phyloP scores from a whole-genome alignment of 1,140 invertebrate genomes.

The Dolichoris vasculosae region DNA sequence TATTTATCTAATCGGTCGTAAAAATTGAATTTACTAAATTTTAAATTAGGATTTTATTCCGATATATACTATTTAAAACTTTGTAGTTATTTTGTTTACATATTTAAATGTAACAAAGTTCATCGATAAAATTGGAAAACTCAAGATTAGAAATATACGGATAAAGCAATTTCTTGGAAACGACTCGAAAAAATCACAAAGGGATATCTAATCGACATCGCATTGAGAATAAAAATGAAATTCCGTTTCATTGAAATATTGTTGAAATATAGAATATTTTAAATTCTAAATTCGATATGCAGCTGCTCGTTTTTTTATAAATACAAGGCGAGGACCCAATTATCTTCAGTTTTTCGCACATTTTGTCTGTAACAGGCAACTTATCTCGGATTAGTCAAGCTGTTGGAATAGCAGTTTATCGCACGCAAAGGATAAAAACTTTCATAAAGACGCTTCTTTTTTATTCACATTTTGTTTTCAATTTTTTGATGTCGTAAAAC shows the following conservation, averaged over 20 bases:
- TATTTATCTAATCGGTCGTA: no score
- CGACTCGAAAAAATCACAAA: neutral
- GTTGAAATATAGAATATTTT: neutral
- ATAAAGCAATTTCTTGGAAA: neutral
- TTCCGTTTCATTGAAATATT: neutral
- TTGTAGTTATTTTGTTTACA: no score
- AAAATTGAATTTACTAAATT: no score
- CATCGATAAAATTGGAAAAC: neutral
- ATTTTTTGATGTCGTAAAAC: constrained; percentile 6
- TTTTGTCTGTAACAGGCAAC: constrained; percentile 54
- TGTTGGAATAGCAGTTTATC: constrained; percentile 40
- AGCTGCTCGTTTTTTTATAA: neutral
- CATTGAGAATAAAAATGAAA: neutral
- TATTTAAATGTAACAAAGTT: neutral
- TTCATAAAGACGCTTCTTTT: neutral
- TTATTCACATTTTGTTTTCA: constrained; percentile 31
- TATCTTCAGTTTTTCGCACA: neutral
- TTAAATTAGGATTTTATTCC: no score
- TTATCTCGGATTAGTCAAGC: constrained; percentile 62
- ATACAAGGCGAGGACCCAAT: neutral
- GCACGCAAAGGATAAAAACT: constrained; percentile 49
- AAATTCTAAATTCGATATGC: neutral
- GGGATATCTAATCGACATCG: neutral
- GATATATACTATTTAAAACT: no score
- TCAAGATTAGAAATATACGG: neutral